These are phyloP conservation scores for Halcyon chelicuti DNA, from an alignment of 2,797 vertebrate species.

Conservation along the genomic window DNA sequence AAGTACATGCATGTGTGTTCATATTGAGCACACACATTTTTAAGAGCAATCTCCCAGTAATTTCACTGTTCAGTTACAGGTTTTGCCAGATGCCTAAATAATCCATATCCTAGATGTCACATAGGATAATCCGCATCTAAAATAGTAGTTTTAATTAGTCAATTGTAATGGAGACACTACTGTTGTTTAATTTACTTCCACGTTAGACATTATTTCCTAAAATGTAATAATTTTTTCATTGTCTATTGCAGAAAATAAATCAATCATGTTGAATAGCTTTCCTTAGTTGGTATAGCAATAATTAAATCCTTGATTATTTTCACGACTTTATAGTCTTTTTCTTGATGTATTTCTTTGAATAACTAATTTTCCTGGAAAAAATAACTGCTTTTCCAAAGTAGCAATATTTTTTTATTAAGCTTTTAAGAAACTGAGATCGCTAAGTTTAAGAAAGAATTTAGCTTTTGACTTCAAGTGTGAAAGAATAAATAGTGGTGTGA, in stretches of 20 bases:
- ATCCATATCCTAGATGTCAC: neutral
- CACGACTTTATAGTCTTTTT: slow-evolving; percentile 7
- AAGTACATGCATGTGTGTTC: neutral
- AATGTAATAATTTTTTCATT: neutral
- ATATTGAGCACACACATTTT: neutral
- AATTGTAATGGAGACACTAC: neutral
- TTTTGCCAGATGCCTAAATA: neutral
- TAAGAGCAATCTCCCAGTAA: neutral
- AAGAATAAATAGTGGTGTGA: neutral
- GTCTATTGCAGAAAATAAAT: slow-evolving; percentile 28
- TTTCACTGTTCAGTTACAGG: neutral
- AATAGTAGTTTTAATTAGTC: neutral
- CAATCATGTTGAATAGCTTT: neutral
- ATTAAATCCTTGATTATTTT: slow-evolving; percentile 47
- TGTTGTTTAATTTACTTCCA: neutral
- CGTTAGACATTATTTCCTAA: neutral
- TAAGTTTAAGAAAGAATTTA: neutral
- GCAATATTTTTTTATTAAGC: slow-evolving; percentile 12
- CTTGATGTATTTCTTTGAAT: neutral
- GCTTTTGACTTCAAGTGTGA: neutral
- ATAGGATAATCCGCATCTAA: neutral
- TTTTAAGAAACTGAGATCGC: neutral
- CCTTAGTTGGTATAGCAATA: neutral
- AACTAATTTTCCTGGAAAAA: slow-evolving; percentile 1
- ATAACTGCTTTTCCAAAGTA: slow-evolving; percentile 17